Evolutionary conservation across 2,888 invertebrate species (phyloP).

Genomic region (Bellardia pandia): DNA sequence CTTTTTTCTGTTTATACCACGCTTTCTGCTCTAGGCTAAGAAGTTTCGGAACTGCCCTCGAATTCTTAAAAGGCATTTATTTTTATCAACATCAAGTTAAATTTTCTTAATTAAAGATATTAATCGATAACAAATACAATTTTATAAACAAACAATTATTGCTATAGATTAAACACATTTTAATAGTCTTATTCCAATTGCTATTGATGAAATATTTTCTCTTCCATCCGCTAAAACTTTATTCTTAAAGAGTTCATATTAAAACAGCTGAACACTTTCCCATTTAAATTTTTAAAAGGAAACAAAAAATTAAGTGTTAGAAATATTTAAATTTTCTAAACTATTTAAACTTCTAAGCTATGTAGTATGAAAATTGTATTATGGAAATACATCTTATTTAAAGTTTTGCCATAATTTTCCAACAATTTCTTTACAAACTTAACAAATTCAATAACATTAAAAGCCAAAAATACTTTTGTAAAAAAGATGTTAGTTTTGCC

Average conservation of each 20-base stretch:
- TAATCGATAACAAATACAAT: too few relatives aligned
- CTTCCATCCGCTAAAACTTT: too few relatives aligned
- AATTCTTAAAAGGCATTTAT: too few relatives aligned
- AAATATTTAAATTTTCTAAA: conserved; percentile 11
- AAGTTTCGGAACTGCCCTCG: too few relatives aligned
- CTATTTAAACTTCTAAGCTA: not conserved
- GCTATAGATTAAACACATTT: too few relatives aligned
- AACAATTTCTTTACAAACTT: conserved; percentile 28
- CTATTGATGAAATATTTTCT: too few relatives aligned
- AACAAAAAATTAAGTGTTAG: not conserved
- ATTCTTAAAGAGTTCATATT: not conserved
- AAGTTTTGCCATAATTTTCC: conserved; percentile 3
- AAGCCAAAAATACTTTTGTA: conserved; percentile 38
- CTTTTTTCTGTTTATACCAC: too few relatives aligned
- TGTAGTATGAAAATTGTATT: not conserved
- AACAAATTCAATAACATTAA: conserved; percentile 56
- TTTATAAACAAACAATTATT: too few relatives aligned
- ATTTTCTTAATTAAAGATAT: too few relatives aligned
- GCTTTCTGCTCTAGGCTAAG: too few relatives aligned
- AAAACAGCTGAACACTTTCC: not conserved
- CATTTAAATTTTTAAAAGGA: not conserved
- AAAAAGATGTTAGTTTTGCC: conserved; percentile 76
- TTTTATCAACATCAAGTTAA: too few relatives aligned
- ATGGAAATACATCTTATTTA: not conserved
- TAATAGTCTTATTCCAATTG: too few relatives aligned